Conservation (phyloP, 2,113 vertebrate species). For the Monarcha castaneiventris region DNA sequence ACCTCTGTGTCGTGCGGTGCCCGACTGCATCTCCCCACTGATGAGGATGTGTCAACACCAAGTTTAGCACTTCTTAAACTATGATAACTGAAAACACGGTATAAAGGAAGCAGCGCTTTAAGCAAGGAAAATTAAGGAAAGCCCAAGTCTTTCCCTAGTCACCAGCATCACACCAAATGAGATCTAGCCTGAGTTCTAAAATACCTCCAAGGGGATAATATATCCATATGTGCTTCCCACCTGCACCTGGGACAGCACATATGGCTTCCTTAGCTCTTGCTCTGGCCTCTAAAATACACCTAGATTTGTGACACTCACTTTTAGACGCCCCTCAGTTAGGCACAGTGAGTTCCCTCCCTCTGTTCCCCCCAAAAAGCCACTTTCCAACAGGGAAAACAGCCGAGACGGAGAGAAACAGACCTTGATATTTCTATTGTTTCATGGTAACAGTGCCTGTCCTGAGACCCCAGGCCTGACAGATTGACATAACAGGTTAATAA, state of each 20-base stretch:
- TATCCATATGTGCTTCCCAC: slow-evolving; percentile 33
- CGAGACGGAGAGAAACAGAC: rapidly evolving
- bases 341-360: neutral
- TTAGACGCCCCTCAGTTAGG: neutral
- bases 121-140: neutral
- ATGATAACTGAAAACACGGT: neutral
- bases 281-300: neutral
- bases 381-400: neutral
- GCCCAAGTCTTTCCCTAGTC: neutral
- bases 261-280: neutral
- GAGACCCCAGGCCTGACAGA: slow-evolving; percentile 85
- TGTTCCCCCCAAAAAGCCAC: neutral
- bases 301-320: neutral
- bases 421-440: slow-evolving; percentile 42
- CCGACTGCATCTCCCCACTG: neutral
- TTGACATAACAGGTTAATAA: slow-evolving; percentile 98
- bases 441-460: slow-evolving; percentile 73
- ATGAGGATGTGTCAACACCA: neutral
- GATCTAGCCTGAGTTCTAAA: neutral
- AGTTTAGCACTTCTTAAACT: slow-evolving; percentile 20
- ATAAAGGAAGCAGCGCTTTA: neutral
- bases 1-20: neutral
- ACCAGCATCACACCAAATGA: neutral
- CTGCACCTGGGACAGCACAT: neutral
- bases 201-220: slow-evolving; percentile 7